Conservation (phyloP, 2,113 vertebrate genomes). For the Spea multiplicata region DNA sequence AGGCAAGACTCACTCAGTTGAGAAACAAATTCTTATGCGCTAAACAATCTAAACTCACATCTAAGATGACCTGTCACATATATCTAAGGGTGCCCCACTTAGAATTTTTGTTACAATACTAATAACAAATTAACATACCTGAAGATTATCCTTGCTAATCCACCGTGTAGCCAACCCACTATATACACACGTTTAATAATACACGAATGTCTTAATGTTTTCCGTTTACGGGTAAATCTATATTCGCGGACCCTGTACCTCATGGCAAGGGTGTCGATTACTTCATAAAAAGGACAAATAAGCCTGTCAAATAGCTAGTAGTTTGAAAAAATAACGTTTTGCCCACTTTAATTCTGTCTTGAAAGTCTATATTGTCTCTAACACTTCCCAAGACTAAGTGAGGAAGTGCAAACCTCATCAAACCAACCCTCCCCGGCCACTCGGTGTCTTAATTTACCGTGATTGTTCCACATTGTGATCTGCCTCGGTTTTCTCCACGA, state of each 20-base stretch:
- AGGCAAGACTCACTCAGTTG: not conserved
- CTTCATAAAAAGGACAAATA: not conserved
- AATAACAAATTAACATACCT: too few relatives aligned
- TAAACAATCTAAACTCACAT: not conserved
- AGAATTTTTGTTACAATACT: too few relatives aligned
- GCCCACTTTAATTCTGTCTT: not conserved
- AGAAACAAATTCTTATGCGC: not conserved
- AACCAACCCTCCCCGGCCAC: not conserved
- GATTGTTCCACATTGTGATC: constrained; percentile 57
- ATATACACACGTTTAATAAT: too few relatives aligned
- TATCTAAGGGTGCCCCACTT: not conserved
- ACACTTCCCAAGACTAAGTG: too few relatives aligned
- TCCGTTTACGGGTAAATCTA: too few relatives aligned
- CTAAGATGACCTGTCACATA: not conserved
- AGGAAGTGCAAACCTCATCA: not conserved
- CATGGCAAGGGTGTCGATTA: too few relatives aligned
- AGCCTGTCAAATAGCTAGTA: not conserved
- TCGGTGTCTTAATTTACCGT: constrained; percentile 16
- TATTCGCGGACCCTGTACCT: too few relatives aligned
- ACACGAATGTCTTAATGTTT: too few relatives aligned
- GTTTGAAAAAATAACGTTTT: not conserved
- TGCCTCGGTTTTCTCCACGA: not conserved
- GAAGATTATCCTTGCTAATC: too few relatives aligned
- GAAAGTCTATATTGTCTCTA: not conserved
- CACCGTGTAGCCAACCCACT: too few relatives aligned